Evolutionary conservation across 2,797 vertebrate genomes (phyloP), one percentile per base, ranked within the genome.

Genomic region (Sylvilagus floridanus): DNA sequence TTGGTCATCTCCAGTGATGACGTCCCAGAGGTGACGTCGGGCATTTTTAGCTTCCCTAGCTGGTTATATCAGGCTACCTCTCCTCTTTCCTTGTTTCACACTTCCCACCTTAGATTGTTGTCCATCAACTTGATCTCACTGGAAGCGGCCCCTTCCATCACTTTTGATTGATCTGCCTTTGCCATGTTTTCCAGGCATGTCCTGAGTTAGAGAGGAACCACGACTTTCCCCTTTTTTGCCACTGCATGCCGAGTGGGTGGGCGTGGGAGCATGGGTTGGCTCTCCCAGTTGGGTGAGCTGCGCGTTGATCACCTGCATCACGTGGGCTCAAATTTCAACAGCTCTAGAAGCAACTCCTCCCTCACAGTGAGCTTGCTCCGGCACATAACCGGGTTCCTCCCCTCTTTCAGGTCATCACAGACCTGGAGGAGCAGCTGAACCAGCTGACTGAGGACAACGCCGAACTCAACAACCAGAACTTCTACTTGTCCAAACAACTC

Each of bases 391-490:
- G 0, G 62, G 65, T 84, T 54, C 96, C 2, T 85, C 96, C 93
- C 84, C 54, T 83, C 87, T 88, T 85, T 93, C 96, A 99, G 99
- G 99, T 99, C 94, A 99, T 99, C 96, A 99, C 99, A 2, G 99
- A 99, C 96, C 98, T 99, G 98, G 99, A 99, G 98, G 99, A 99
- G 96, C 99, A 99, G 98, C 98, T 99, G 35, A 99, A 99, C 60
- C 99, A 99, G 97, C 98, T 99, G 97, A 99, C 98, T 60, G 99
- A 99, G 98, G 99, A 99, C 97, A 99, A 99, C 0, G 99, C 99
- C 0, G 99, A 99, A 97, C 98, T 99, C 97, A 99, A 99, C 98
- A 99, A 99, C n/a, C 99, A 99, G 98, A 99, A 99, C 97, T 99
- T 99, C 98, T 99, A 99, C 98, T 97, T 99, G 93, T 99, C 99